Conservation (phyloP, 2,797 vertebrate species). For the Apogon talboti region DNA sequence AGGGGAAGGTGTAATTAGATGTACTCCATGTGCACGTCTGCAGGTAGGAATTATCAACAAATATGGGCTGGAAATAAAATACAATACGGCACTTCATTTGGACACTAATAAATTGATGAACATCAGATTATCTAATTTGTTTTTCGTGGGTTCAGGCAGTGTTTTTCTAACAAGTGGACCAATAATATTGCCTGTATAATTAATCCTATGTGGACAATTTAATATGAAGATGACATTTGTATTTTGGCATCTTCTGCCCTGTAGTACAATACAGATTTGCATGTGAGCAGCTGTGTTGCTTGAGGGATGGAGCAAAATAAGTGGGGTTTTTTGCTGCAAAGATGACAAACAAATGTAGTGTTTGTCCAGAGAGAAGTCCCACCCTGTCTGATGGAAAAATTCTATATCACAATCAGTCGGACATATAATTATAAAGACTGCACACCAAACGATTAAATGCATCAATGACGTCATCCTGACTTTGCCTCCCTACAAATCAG, state of each 20-base stretch:
- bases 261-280: slow-evolving; percentile 65
- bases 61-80: slow-evolving; percentile 2
- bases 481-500: too few species aligned
- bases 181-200: slow-evolving; percentile 53
- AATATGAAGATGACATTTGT: slow-evolving; percentile 69
- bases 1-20: slow-evolving; percentile 25
- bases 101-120: neutral
- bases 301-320: slow-evolving; percentile 46
- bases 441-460: too few species aligned
- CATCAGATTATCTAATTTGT: neutral
- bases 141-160: slow-evolving; percentile 33
- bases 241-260: slow-evolving; percentile 62
- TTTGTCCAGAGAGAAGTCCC: too few species aligned
- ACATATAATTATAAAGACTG: too few species aligned
- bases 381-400: too few species aligned
- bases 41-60: neutral
- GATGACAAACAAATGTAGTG: too few species aligned
- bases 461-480: too few species aligned
- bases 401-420: too few species aligned
- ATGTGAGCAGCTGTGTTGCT: slow-evolving; percentile 69
- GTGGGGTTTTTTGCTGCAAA: too few species aligned
- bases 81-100: neutral
- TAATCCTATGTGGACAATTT: slow-evolving; percentile 51
- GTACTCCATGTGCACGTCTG: neutral
- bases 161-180: slow-evolving; percentile 56